These are phyloP conservation scores for Brenthis daphne DNA, from an alignment of 2,888 invertebrate genomes.

Conservation along the genomic window DNA sequence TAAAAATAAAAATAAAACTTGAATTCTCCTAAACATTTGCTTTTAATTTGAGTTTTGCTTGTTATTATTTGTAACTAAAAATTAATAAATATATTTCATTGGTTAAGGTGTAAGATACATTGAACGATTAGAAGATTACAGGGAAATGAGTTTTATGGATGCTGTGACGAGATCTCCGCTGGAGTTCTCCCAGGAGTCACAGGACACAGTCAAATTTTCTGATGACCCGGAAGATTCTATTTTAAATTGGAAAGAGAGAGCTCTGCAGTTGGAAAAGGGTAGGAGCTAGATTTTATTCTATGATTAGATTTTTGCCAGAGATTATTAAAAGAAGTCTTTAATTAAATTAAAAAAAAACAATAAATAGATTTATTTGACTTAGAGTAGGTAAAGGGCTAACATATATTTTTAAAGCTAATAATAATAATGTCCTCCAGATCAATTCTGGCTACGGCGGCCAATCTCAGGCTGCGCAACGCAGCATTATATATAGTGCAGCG, in stretches of 20 bases:
- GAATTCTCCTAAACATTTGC: neutral
- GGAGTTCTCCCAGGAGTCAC: conserved; percentile 70
- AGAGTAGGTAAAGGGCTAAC: no score
- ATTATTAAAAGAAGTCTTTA: neutral
- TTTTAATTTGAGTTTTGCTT: neutral
- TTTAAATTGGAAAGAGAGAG: conserved; percentile 81
- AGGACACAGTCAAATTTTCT: conserved; percentile 57
- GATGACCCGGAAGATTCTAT: conserved; percentile 56
- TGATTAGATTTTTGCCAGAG: neutral
- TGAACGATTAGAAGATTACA: conserved; percentile 65
- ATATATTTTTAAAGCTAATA: no score
- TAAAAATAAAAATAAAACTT: no score
- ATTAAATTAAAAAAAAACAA: neutral
- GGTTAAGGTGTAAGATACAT: conserved; percentile 60
- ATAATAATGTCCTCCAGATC: no score
- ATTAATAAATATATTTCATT: conserved; percentile 2
- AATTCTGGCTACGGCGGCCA: no score
- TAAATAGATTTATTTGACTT: neutral
- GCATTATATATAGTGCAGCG: no score
- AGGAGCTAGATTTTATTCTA: neutral
- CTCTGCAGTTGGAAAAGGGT: conserved; percentile 84
- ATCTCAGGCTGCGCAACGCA: no score
- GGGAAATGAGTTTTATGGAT: conserved; percentile 53
- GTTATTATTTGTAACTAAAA: neutral
- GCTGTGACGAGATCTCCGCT: conserved; percentile 68